Evolutionary conservation across 1,140 invertebrate species (phyloP).

Genomic region (Drosophila sulfurigaster): DNA sequence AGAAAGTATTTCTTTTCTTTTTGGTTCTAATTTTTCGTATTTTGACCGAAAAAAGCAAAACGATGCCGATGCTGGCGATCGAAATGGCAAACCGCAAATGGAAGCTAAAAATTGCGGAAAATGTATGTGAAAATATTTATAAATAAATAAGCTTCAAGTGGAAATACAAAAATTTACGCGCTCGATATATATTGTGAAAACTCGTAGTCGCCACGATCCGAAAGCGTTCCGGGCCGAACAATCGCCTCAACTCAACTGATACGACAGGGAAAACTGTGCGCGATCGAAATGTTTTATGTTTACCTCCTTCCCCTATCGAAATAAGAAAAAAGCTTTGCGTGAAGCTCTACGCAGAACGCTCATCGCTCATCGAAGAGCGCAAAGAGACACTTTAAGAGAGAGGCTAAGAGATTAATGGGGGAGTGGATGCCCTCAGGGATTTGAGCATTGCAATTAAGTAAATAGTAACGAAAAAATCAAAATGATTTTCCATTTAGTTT

Average conservation of each 20-base stretch:
- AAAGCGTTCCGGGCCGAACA: constrained; percentile 50
- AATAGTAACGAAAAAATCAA: constrained; percentile 54
- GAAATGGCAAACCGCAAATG: constrained; percentile 61
- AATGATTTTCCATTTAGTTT: constrained; percentile 57
- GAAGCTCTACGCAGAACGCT: constrained; percentile 24
- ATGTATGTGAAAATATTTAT: constrained; percentile 52
- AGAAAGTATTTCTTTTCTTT: constrained; percentile 9
- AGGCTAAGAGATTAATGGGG: not conserved
- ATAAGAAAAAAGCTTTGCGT: constrained; percentile 46
- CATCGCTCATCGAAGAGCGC: constrained; percentile 9
- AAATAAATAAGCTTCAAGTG: constrained; percentile 61
- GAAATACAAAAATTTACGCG: constrained; percentile 36
- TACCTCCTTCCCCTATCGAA: constrained; percentile 24
- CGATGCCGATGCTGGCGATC: constrained; percentile 35
- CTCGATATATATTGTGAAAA: constrained; percentile 16
- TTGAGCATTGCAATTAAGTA: constrained; percentile 57
- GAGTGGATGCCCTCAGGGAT: constrained; percentile 15
- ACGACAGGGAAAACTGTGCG: constrained; percentile 65
- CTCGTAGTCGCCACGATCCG: constrained; percentile 16
- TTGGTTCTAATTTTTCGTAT: constrained; percentile 9
- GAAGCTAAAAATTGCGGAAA: constrained; percentile 44
- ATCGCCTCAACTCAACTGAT: constrained; percentile 65
- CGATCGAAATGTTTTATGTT: constrained; percentile 33
- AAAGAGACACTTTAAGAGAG: constrained; percentile 25
- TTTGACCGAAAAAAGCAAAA: constrained; percentile 31